These are phyloP conservation scores for Gerris lacustris DNA, from an alignment of 2,888 invertebrate species.

Conservation along the genomic window DNA sequence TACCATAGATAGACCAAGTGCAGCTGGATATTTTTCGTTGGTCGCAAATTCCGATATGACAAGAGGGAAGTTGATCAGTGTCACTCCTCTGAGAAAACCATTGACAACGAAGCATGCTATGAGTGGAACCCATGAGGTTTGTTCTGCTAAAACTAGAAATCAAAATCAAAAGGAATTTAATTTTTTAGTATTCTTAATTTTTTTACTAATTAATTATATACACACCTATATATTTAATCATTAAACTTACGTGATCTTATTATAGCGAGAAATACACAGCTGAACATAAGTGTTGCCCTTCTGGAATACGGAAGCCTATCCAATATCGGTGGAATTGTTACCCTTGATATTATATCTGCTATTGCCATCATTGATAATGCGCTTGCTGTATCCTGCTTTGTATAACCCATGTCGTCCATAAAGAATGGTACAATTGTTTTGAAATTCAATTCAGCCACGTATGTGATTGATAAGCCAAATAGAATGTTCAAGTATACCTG, in stretches of 20 bases:
- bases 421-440: constrained; percentile 58
- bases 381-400: constrained; percentile 46
- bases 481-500: constrained; percentile 49
- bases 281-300: constrained; percentile 50
- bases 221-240: background rate
- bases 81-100: constrained; percentile 66
- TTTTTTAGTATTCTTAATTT: background rate
- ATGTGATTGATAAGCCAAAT: constrained; percentile 52
- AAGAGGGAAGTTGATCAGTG: constrained; percentile 58
- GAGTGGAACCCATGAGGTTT: constrained; percentile 54
- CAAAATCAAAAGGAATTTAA: constrained; percentile 29
- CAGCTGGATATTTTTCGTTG: constrained; percentile 48
- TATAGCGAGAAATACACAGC: constrained; percentile 46
- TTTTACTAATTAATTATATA: no score
- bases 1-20: constrained; percentile 59
- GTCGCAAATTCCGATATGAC: constrained; percentile 53
- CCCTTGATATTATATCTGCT: constrained; percentile 53
- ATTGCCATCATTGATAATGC: constrained; percentile 59
- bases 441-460: constrained; percentile 56
- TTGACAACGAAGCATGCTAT: constrained; percentile 48
- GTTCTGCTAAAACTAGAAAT: constrained; percentile 54
- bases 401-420: constrained; percentile 39
- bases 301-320: constrained; percentile 49
- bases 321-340: constrained; percentile 50
- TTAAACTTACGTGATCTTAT: constrained; percentile 44